Percentiles rank a stretch among this genome's conserved stretches.
These are phyloP conservation scores for Camponotus vicinus DNA, from an alignment of 1,140 invertebrate genomes.

Conservation along the genomic window DNA sequence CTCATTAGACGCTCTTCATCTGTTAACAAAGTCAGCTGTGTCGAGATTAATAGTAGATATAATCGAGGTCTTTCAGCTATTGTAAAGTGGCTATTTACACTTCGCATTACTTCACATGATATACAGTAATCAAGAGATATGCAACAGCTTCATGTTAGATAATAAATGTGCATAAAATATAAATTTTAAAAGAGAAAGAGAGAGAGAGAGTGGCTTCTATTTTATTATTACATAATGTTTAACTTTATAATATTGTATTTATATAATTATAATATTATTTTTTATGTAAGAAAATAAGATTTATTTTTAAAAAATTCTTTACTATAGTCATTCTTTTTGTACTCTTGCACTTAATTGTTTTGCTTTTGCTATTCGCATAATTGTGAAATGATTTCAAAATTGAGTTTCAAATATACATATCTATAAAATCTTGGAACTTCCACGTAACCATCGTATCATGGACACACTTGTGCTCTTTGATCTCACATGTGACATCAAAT, in stretches of 20 bases:
- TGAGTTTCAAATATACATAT: constrained; percentile 55
- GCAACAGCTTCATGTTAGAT: not conserved
- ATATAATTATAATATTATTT: not conserved
- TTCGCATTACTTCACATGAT: not conserved
- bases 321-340: not conserved
- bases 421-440: constrained; percentile 28
- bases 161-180: not conserved
- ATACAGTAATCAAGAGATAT: not conserved
- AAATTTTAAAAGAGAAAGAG: not conserved
- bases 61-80: not conserved
- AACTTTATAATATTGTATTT: too few relatives aligned
- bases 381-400: constrained; percentile 14
- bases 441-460: constrained; percentile 11
- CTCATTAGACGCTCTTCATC: not conserved
- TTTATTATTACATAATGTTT: not conserved
- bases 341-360: constrained; percentile 1
- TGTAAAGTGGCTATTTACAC: not conserved
- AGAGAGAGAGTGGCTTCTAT: not conserved
- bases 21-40: not conserved
- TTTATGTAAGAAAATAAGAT: not conserved
- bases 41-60: constrained; percentile 23
- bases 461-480: constrained; percentile 43
- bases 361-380: constrained; percentile 1
- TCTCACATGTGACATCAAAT: constrained; percentile 51
- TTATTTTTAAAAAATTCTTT: not conserved